phyloP scores from a whole-genome alignment of 1,140 invertebrate species.

The Sipha flava region DNA sequence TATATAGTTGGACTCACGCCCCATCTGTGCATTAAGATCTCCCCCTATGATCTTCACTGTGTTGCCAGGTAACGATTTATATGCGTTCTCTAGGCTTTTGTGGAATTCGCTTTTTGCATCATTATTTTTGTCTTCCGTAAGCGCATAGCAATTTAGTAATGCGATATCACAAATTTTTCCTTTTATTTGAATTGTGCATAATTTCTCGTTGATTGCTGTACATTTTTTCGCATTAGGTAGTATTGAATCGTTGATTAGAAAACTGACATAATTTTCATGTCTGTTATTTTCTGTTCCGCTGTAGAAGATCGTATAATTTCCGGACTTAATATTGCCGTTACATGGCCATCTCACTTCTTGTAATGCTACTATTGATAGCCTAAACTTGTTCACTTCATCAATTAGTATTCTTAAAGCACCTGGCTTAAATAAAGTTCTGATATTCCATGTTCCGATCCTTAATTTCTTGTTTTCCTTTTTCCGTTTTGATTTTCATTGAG shows the following conservation, averaged over 20 bases:
- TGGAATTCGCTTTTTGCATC: constrained; percentile 34
- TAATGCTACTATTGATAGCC: constrained; percentile 34
- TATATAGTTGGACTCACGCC: not conserved
- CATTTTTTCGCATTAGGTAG: not conserved
- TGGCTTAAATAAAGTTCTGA: constrained; percentile 31
- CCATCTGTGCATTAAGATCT: constrained; percentile 34
- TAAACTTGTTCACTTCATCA: constrained; percentile 33
- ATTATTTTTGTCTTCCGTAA: constrained; percentile 34
- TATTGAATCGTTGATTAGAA: not conserved
- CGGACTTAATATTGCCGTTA: not conserved
- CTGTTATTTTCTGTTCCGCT: not conserved
- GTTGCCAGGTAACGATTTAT: constrained; percentile 1
- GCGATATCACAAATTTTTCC: constrained; percentile 31
- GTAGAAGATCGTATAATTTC: not conserved
- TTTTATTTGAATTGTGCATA: constrained; percentile 11
- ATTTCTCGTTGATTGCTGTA: not conserved
- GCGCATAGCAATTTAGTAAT: constrained; percentile 27
- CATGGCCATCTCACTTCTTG: constrained; percentile 17
- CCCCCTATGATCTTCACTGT: constrained; percentile 34
- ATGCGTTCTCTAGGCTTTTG: constrained; percentile 14
- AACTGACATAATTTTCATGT: not conserved
- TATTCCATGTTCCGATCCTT: constrained; percentile 35
- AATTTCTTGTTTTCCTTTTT: not conserved
- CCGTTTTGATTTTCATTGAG: not conserved
- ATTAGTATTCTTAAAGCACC: constrained; percentile 18